Evolutionary conservation across 2,888 invertebrate genomes (phyloP).

Genomic region (Sarcophaga caerulescens): DNA sequence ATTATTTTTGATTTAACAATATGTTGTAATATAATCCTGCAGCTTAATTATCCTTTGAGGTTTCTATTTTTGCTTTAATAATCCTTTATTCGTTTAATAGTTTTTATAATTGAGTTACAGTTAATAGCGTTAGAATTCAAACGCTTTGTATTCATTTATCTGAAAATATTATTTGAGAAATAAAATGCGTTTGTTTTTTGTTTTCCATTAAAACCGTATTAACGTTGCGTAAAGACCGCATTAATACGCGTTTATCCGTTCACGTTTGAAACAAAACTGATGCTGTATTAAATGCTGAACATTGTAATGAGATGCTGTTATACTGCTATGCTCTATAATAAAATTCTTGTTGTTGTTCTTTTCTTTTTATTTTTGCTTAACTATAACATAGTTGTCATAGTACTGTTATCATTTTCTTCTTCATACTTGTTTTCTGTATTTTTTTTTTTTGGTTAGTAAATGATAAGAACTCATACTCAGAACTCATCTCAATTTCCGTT

Average conservation of each 20-base stretch:
- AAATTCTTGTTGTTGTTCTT: background rate
- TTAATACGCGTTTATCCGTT: conserved; percentile 53
- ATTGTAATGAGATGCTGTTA: conserved; percentile 52
- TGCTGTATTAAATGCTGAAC: conserved; percentile 49
- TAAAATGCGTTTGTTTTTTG: background rate
- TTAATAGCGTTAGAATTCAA: background rate
- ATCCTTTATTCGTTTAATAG: too few relatives aligned
- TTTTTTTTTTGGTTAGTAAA: background rate
- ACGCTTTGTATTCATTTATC: background rate
- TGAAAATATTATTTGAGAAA: background rate
- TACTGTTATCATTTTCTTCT: conserved; percentile 5
- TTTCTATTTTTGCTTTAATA: too few relatives aligned
- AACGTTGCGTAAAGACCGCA: background rate
- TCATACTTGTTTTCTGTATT: too few relatives aligned
- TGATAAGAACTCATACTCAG: conserved; percentile 10
- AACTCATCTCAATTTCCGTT: conserved; percentile 33
- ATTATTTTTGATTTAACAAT: too few relatives aligned
- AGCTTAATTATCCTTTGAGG: too few relatives aligned
- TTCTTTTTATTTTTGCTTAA: background rate
- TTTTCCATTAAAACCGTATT: background rate
- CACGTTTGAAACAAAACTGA: conserved; percentile 64
- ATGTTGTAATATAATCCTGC: too few relatives aligned
- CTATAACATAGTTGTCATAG: background rate
- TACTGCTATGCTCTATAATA: background rate
- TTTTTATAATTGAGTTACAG: too few relatives aligned